Conservation (phyloP, 2,113 vertebrate species). For the Vidua macroura region DNA sequence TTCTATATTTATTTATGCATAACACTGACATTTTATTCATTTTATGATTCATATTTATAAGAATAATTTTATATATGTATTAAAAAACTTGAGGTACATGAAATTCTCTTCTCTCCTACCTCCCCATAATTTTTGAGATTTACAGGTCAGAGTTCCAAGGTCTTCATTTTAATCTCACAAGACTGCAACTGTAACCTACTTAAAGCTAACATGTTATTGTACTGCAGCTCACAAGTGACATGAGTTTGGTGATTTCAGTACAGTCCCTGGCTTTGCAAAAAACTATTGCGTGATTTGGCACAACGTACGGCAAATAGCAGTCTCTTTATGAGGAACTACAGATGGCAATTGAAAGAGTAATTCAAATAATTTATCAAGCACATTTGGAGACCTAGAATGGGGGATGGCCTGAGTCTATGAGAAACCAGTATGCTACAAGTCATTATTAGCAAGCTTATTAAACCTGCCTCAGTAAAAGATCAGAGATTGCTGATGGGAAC, state of each 20-base stretch:
- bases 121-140: background rate
- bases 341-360: constrained; percentile 69
- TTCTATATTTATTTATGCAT: background rate
- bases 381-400: constrained; percentile 31
- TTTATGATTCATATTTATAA: background rate
- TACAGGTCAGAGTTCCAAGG: background rate
- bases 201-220: constrained; percentile 42
- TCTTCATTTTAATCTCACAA: constrained; percentile 24
- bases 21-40: background rate
- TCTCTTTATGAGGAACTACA: constrained; percentile 73
- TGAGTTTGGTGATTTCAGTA: constrained; percentile 69
- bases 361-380: constrained; percentile 70
- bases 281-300: constrained; percentile 69
- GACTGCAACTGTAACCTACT: constrained; percentile 34
- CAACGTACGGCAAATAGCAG: constrained; percentile 66
- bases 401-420: background rate
- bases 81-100: background rate
- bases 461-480: background rate
- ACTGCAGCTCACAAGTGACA: constrained; percentile 68
- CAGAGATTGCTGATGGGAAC: background rate
- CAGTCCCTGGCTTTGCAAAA: constrained; percentile 66
- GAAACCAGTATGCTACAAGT: constrained; percentile 27
- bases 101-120: background rate
- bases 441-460: constrained; percentile 21
- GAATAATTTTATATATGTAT: background rate